phyloP scores from a whole-genome alignment of 2,888 invertebrate genomes.

The Liodrosophila aerea region DNA sequence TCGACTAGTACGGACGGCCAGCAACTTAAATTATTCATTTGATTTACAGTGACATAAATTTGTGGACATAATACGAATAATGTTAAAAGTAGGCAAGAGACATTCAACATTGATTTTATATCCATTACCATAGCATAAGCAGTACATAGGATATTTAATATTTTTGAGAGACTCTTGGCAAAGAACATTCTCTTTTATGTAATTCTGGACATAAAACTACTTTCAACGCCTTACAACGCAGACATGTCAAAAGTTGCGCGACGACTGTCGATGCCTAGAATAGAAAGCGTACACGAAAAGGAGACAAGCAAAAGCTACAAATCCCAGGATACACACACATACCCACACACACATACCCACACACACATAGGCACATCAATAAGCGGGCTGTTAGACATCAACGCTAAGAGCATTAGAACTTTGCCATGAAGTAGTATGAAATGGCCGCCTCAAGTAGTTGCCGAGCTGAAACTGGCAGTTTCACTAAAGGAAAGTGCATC shows the following conservation, averaged over 20 bases:
- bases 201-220: constrained; percentile 77
- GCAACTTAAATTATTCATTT: constrained; percentile 66
- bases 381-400: constrained; percentile 51
- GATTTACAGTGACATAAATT: constrained; percentile 61
- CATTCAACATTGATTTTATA: constrained; percentile 15
- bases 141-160: neutral
- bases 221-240: constrained; percentile 73
- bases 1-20: constrained; percentile 34
- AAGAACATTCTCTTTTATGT: constrained; percentile 12
- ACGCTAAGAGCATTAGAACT: constrained; percentile 76
- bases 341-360: neutral
- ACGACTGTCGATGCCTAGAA: constrained; percentile 57
- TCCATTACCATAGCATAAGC: constrained; percentile 24
- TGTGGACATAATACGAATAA: constrained; percentile 24
- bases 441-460: constrained; percentile 24
- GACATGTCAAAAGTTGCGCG: constrained; percentile 79
- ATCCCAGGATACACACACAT: constrained; percentile 30
- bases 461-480: constrained; percentile 22
- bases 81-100: constrained; percentile 7
- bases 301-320: constrained; percentile 32
- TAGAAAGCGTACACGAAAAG: constrained; percentile 18
- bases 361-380: constrained; percentile 30
- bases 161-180: constrained; percentile 11
- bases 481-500: constrained; percentile 33
- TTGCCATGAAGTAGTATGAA: constrained; percentile 51